These are phyloP conservation scores for Dicranocentrus wangi DNA, from an alignment of 2,888 invertebrate species.

Conservation along the genomic window DNA sequence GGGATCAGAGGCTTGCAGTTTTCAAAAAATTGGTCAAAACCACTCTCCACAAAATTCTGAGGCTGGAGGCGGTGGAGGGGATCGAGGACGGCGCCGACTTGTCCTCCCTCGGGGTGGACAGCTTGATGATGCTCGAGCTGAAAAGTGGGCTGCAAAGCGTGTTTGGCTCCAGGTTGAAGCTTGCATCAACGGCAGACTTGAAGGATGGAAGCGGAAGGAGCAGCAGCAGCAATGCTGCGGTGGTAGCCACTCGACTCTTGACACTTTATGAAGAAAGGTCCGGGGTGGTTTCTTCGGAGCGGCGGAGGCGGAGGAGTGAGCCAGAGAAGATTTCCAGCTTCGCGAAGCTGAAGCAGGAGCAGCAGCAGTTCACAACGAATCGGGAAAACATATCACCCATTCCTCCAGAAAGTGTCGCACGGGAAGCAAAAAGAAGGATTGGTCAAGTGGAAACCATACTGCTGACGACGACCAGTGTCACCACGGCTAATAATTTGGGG, in stretches of 20 bases:
- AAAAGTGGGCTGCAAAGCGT: constrained; percentile 54
- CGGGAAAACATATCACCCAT: too few species aligned
- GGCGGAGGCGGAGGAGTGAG: too few species aligned
- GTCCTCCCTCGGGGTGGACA: constrained; percentile 52
- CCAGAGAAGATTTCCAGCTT: too few species aligned
- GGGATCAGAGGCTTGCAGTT: too few species aligned
- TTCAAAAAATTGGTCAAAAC: constrained; percentile 39
- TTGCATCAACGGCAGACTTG: constrained; percentile 5
- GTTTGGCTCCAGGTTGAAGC: constrained; percentile 48
- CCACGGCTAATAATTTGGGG: too few species aligned
- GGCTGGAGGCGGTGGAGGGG: constrained; percentile 45
- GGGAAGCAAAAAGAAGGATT: too few species aligned
- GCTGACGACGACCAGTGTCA: too few species aligned
- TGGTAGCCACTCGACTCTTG: constrained; percentile 33
- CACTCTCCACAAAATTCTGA: constrained; percentile 22
- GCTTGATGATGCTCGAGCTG: constrained; percentile 62
- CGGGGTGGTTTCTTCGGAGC: too few species aligned
- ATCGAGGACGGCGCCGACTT: constrained; percentile 52
- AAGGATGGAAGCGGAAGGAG: constrained; percentile 63
- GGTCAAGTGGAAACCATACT: too few species aligned
- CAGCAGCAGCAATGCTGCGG: constrained; percentile 17
- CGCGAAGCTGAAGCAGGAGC: too few species aligned
- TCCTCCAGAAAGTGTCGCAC: too few species aligned
- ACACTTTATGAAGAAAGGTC: constrained; percentile 38
- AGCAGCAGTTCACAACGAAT: too few species aligned